A percentile compares a stretch with the other conserved stretches of the same genome.
phyloP scores from a whole-genome alignment of 2,888 invertebrate genomes.

The Dioctria rufipes region DNA sequence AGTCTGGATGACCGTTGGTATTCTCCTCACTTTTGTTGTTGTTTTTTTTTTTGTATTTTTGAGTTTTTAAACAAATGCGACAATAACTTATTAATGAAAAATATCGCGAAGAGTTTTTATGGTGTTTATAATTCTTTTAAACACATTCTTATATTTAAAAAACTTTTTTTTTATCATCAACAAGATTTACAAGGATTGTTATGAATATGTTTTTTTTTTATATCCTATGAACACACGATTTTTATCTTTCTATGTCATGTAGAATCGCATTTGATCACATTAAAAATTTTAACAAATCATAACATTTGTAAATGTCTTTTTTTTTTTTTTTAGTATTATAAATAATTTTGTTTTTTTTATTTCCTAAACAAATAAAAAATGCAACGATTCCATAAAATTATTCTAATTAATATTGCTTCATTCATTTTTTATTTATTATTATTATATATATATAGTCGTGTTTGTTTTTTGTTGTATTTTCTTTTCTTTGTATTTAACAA shows the following conservation, averaged over 20 bases:
- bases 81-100: not conserved
- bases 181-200: slow-evolving; percentile 24
- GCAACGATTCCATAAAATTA: slow-evolving; percentile 24
- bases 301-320: not conserved
- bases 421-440: not conserved
- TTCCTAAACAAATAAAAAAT: not conserved
- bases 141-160: not conserved
- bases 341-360: not conserved
- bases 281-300: slow-evolving; percentile 42
- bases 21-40: not conserved
- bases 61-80: too few relatives aligned
- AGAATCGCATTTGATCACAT: not conserved
- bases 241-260: not conserved
- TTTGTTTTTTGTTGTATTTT: not conserved
- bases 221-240: slow-evolving; percentile 45
- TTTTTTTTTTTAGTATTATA: not conserved
- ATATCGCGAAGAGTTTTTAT: not conserved
- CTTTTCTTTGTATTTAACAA: slow-evolving; percentile 14
- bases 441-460: too few relatives aligned
- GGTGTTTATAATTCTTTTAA: not conserved
- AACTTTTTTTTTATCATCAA: not conserved
- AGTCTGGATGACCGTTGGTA: not conserved
- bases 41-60: too few relatives aligned
- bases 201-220: slow-evolving; percentile 3
- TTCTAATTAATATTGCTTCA: slow-evolving; percentile 30